These are phyloP conservation scores for Mellivora capensis DNA, from an alignment of 2,113 vertebrate species.

Conservation along the genomic window DNA sequence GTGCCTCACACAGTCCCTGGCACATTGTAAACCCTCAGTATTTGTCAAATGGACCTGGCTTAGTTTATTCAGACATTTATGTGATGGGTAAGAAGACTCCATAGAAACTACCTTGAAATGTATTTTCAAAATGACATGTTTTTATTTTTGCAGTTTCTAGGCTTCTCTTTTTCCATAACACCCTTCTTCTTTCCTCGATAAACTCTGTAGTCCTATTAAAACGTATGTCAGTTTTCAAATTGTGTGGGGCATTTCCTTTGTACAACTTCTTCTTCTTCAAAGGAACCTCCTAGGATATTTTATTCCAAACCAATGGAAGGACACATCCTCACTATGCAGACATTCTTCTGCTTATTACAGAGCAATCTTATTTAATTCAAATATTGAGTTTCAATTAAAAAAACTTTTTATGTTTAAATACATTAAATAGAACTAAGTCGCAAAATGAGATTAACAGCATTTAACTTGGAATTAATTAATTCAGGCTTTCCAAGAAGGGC, in stretches of 20 bases:
- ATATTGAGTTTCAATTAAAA: conserved; percentile 8
- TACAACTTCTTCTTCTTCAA: not conserved
- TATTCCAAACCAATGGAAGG: conserved; percentile 4
- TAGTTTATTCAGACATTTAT: not conserved
- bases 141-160: conserved; percentile 39
- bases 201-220: conserved; percentile 6
- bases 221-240: not conserved
- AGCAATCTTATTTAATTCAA: conserved; percentile 7
- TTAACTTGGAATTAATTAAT: conserved; percentile 29
- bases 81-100: not conserved
- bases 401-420: conserved; percentile 16
- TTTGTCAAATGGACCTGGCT: not conserved
- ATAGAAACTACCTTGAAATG: conserved; percentile 11
- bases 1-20: not conserved
- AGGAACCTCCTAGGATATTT: not conserved
- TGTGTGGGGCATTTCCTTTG: not conserved
- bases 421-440: not conserved
- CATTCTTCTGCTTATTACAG: conserved; percentile 10
- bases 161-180: conserved; percentile 1
- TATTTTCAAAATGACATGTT: conserved; percentile 24
- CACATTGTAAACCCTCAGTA: not conserved
- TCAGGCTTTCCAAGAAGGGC: conserved; percentile 27
- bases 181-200: not conserved
- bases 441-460: not conserved
- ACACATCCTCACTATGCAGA: not conserved